phyloP scores from a whole-genome alignment of 2,888 invertebrate species.

The Ctena decussata region DNA sequence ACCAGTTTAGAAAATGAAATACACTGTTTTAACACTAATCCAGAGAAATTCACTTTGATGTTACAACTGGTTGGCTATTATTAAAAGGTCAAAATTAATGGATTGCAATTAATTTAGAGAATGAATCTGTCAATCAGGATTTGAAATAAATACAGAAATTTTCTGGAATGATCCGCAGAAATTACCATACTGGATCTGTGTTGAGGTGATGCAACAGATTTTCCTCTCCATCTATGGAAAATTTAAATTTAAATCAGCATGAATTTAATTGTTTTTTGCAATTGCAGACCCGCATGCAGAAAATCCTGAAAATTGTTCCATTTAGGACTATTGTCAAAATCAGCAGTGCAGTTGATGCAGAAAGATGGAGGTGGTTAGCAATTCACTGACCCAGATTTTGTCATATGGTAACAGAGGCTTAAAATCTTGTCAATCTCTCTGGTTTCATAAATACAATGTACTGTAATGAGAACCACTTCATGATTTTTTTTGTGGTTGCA shows the following conservation, averaged over 20 bases:
- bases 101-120: conserved; percentile 7
- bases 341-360: too few species aligned
- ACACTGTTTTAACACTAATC: background rate
- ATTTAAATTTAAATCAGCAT: background rate
- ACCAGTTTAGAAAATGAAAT: background rate
- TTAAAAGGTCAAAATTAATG: conserved; percentile 5
- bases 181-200: background rate
- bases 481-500: too few species aligned
- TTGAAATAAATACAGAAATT: background rate
- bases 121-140: background rate
- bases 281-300: background rate
- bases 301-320: too few species aligned
- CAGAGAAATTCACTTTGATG: background rate
- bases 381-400: too few species aligned
- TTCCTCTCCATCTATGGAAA: background rate
- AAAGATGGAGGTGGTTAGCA: too few species aligned
- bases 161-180: background rate
- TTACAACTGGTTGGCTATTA: background rate
- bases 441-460: too few species aligned
- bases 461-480: too few species aligned
- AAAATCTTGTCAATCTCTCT: too few species aligned
- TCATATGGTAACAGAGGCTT: too few species aligned
- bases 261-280: background rate
- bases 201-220: background rate
- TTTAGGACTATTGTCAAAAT: too few species aligned